Evolutionary conservation across 1,140 invertebrate species (phyloP).

Genomic region (Sinella curviseta): DNA sequence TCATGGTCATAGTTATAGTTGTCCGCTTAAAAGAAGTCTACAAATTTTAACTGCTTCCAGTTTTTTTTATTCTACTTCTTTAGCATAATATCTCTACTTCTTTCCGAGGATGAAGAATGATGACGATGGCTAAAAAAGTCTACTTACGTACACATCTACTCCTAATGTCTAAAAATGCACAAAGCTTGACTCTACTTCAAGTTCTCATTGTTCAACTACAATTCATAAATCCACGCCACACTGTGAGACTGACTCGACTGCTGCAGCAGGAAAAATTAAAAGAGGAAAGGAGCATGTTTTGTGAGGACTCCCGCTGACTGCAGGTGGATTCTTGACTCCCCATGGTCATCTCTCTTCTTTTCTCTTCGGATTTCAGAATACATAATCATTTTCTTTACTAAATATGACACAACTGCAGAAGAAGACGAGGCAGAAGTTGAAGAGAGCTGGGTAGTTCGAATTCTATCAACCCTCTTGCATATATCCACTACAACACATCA

Average conservation of each 20-base stretch:
- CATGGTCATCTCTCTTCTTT: constrained; percentile 19
- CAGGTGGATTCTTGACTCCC: constrained; percentile 26
- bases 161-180: not conserved
- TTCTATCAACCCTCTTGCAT: too few relatives aligned
- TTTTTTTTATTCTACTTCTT: not conserved
- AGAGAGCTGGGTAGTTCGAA: not conserved
- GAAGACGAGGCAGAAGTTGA: too few relatives aligned
- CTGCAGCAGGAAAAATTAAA: not conserved
- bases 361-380: constrained; percentile 8
- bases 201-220: constrained; percentile 13
- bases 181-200: not conserved
- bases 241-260: constrained; percentile 13
- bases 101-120: not conserved
- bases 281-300: constrained; percentile 18
- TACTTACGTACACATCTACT: not conserved
- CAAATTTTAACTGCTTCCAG: not conserved
- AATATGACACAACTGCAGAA: constrained; percentile 13
- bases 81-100: not conserved
- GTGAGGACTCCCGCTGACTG: constrained; percentile 20
- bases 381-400: constrained; percentile 23
- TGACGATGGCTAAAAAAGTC: not conserved
- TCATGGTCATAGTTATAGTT: too few relatives aligned
- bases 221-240: constrained; percentile 19
- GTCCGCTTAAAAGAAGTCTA: not conserved
- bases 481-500: too few relatives aligned